phyloP scores from a whole-genome alignment of 1,140 invertebrate species.

The Adelges cooleyi region DNA sequence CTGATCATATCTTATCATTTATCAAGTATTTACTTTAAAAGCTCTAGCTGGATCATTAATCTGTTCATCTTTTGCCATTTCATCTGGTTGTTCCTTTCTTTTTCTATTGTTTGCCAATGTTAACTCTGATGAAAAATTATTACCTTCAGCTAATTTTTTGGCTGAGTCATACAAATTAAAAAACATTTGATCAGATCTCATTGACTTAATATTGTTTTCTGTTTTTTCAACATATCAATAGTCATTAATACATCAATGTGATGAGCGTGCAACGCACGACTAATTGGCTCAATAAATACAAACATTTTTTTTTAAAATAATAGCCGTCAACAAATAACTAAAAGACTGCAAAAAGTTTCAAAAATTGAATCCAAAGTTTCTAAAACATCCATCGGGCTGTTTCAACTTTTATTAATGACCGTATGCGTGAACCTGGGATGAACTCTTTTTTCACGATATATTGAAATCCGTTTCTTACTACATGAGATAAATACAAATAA shows the following conservation, averaged over 20 bases:
- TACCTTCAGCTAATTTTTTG: neutral
- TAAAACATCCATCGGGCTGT: neutral
- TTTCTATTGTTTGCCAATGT: neutral
- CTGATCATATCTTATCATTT: neutral
- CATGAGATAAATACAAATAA: neutral
- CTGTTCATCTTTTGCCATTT: neutral
- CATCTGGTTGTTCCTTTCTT: neutral
- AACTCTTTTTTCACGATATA: neutral
- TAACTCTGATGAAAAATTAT: neutral
- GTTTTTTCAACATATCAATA: neutral
- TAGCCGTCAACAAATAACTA: neutral
- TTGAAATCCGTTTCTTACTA: neutral
- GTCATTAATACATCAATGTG: neutral
- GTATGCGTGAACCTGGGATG: neutral
- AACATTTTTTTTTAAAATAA: neutral
- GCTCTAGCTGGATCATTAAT: neutral
- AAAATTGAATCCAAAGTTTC: neutral
- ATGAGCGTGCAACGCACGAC: neutral
- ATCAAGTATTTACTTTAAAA: neutral
- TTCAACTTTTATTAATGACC: neutral
- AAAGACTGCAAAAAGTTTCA: neutral
- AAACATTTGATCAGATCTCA: neutral
- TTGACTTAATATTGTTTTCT: neutral
- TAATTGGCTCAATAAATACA: neutral
- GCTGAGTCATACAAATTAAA: neutral